A percentile compares a stretch with the other conserved stretches of the same genome.
phyloP scores from a whole-genome alignment of 2,113 vertebrate species.

The Xiphophorus maculatus region DNA sequence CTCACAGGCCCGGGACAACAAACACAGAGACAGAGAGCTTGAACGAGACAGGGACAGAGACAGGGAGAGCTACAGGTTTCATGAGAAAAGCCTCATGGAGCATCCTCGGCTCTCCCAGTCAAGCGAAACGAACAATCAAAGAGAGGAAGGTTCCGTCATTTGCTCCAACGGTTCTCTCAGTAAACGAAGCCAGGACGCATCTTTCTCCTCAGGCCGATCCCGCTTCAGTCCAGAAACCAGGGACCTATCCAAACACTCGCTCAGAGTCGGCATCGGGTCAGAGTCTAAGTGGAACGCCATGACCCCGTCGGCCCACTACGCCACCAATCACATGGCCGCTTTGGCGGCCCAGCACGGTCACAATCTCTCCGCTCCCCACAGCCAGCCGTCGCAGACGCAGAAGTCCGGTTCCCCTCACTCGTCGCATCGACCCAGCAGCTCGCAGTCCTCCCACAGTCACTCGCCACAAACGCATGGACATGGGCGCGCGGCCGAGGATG shows the following conservation, averaged over 20 bases:
- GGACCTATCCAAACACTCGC: conserved; percentile 84
- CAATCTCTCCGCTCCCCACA: conserved; percentile 53
- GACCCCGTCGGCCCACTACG: conserved; percentile 88
- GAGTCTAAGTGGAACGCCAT: conserved; percentile 94
- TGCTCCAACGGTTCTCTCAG: conserved; percentile 84
- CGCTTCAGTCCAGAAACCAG: conserved; percentile 84
- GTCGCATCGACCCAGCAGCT: conserved; percentile 43
- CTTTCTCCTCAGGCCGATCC: conserved; percentile 78
- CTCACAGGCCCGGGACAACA: conserved; percentile 90
- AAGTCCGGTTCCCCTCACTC: conserved; percentile 63
- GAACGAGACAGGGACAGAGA: conserved; percentile 73
- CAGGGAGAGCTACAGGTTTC: conserved; percentile 68
- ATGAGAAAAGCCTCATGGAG: conserved; percentile 77
- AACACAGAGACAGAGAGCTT: conserved; percentile 74
- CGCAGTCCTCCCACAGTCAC: conserved; percentile 57
- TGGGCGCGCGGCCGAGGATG: conserved; percentile 85
- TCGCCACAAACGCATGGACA: conserved; percentile 74
- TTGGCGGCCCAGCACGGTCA: conserved; percentile 91
- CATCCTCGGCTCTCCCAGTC: conserved; percentile 74
- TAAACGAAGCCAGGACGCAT: conserved; percentile 80
- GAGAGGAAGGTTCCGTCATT: conserved; percentile 92
- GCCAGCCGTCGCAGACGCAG: conserved; percentile 51
- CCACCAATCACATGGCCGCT: conserved; percentile 92
- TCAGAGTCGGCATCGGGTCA: conserved; percentile 76
- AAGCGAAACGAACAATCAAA: conserved; percentile 81